Evolutionary conservation across 2,888 invertebrate species (phyloP), one percentile per base, ranked within the genome.

Genomic region (Imbricaverruca yamaguchii): DNA sequence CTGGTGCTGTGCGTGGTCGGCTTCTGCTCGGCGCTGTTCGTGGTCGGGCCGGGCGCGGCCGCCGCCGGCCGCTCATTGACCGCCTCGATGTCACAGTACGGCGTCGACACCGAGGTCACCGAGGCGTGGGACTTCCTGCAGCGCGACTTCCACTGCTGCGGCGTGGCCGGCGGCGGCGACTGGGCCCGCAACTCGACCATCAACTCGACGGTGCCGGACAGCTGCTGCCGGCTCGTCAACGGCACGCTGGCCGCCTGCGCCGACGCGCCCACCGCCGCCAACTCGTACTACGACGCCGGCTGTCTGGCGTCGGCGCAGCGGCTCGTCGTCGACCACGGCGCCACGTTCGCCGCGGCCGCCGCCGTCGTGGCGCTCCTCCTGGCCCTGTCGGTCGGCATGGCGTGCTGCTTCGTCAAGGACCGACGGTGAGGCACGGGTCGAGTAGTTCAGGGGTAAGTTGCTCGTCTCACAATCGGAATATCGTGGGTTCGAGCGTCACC

Each of bases 1-100:
- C 89, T 94, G 74, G 92, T 92, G 55, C 89, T 95, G 80, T 90
- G 94, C 81, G 92, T 94, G 85, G 94, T 94, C 82, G 95, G 95
- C 90, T 92, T 92, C 23, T 91, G 94, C 80, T 91, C 94, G 84
- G 94, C 94, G 80, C 91, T 94, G 82, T 93, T 93, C 85, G 95
- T 94, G 94, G 92, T 93, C 86, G 90, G 90, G 80, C 91, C 94
- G 85, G 92, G 93, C 85, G 91, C 92, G 84, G 93, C 93, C 85
- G 89, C 94, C 81, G 90, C 91, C 84, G 93, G 93, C 18, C 90
- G 91, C 83, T 88, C 90, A 78, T 18, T 74, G 74, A 21, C 55
- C 10, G 89, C 90, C 59, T 87, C 92, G 78, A 84, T 91, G 84
- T 90, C 90, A 84, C 93, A 93, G 84, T 94, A 94, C 89, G 92